A percentile compares a stretch with the other conserved stretches of the same genome.
Evolutionary conservation across 2,797 vertebrate species (phyloP).

Genomic region (Momotus momota): DNA sequence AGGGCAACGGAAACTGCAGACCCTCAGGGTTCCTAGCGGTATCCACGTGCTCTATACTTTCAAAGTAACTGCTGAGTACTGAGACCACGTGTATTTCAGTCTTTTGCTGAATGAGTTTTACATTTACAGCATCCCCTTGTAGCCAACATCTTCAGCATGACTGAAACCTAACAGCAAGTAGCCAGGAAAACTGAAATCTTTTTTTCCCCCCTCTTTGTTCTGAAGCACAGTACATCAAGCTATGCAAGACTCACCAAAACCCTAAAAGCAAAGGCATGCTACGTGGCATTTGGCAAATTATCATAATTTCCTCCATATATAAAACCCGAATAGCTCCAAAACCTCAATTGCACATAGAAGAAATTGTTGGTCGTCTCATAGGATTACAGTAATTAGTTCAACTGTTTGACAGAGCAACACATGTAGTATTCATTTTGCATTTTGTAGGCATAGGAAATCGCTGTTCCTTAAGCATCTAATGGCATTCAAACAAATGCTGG

Average conservation of each 20-base stretch:
- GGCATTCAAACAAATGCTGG: not conserved
- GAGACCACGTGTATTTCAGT: not conserved
- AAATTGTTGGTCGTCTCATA: not conserved
- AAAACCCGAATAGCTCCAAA: conserved; percentile 19
- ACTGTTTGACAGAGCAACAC: not conserved
- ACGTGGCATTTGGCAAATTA: conserved; percentile 3
- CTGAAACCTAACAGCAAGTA: not conserved
- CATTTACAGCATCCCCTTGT: not conserved
- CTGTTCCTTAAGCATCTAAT: not conserved
- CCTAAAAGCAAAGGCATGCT: not conserved
- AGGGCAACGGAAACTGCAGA: not conserved
- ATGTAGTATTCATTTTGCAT: not conserved
- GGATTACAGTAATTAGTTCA: conserved; percentile 37
- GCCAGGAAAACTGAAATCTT: not conserved
- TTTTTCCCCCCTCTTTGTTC: not conserved
- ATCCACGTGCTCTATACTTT: not conserved
- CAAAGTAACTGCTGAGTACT: not conserved
- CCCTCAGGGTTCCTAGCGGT: not conserved
- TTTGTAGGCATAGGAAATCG: not conserved
- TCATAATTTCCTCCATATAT: not conserved
- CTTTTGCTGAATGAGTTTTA: not conserved
- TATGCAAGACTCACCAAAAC: not conserved
- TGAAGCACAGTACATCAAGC: not conserved
- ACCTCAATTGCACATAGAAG: not conserved
- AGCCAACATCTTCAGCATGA: not conserved